Evolutionary conservation across 2,113 vertebrate genomes (phyloP).

Genomic region (Sorex fumeus): DNA sequence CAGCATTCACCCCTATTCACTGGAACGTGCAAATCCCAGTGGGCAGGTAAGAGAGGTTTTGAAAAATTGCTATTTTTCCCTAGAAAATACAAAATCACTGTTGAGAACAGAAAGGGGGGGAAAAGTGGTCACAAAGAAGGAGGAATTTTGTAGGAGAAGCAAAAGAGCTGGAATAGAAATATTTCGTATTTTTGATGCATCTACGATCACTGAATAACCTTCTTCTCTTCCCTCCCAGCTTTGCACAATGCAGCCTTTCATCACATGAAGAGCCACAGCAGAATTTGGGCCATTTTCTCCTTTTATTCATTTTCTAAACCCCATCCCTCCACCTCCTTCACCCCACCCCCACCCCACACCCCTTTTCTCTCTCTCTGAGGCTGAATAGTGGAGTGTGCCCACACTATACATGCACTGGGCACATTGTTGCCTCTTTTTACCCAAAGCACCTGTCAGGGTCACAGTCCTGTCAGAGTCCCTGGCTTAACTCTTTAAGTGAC

Average conservation of each 20-base stretch:
- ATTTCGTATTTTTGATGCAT: slow-evolving; percentile 62
- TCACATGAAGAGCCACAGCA: slow-evolving; percentile 60
- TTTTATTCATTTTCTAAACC: slow-evolving; percentile 69
- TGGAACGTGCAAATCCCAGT: slow-evolving; percentile 6
- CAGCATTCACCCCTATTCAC: slow-evolving; percentile 2
- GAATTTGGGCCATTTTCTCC: slow-evolving; percentile 70
- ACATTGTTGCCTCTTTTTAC: slow-evolving; percentile 66
- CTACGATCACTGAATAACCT: slow-evolving; percentile 70
- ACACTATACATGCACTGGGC: slow-evolving; percentile 35
- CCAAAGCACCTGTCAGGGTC: slow-evolving; percentile 73
- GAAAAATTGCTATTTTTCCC: slow-evolving; percentile 6
- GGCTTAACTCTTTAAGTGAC: slow-evolving; percentile 62
- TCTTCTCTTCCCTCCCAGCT: slow-evolving; percentile 70
- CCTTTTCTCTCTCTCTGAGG: slow-evolving; percentile 59
- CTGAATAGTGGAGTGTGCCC: slow-evolving; percentile 79
- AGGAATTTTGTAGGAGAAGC: slow-evolving; percentile 20
- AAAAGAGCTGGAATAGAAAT: neutral
- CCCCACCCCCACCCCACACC: neutral
- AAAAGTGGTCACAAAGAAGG: neutral
- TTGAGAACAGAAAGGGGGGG: neutral
- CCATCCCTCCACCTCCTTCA: neutral
- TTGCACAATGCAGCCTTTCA: slow-evolving; percentile 80
- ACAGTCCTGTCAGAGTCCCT: neutral
- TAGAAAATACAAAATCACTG: slow-evolving; percentile 32
- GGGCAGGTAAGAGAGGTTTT: slow-evolving; percentile 50